Evolutionary conservation across 2,113 vertebrate genomes (phyloP).

Genomic region (Hyperopisus bebe): DNA sequence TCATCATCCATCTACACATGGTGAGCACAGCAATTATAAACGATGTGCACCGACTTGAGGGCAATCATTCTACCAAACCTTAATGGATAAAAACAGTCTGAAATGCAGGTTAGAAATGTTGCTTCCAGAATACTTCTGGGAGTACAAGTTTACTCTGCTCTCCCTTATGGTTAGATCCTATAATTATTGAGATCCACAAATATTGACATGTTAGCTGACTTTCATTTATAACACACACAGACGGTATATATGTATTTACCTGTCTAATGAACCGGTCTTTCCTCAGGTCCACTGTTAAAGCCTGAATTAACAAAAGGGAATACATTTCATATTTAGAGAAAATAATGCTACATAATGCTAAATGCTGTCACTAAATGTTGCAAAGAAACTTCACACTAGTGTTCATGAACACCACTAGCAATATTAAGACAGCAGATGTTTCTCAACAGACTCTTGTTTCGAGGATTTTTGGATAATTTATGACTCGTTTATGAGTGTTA

Average conservation of each 20-base stretch:
- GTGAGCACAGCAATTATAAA: not conserved
- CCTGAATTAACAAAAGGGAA: conserved; percentile 55
- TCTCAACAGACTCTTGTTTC: conserved; percentile 31
- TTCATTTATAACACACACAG: not conserved
- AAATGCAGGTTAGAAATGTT: not conserved
- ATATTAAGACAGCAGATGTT: conserved; percentile 34
- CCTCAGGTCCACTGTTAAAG: conserved; percentile 93
- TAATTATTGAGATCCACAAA: not conserved
- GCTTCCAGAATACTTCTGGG: not conserved
- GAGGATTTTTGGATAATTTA: conserved; percentile 25
- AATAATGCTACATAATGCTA: not conserved
- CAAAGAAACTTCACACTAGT: not conserved
- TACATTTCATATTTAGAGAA: not conserved
- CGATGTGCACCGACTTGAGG: not conserved
- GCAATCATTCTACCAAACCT: not conserved
- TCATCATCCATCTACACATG: conserved; percentile 92
- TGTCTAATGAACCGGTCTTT: conserved; percentile 94
- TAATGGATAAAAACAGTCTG: not conserved
- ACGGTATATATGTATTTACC: conserved; percentile 52
- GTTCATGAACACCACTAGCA: not conserved
- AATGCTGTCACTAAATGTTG: not conserved
- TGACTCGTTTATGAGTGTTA: conserved; percentile 6
- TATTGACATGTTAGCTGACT: not conserved
- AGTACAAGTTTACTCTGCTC: not conserved
- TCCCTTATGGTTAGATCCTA: not conserved